phyloP scores from a whole-genome alignment of 2,888 invertebrate genomes.

The Aproaerema taeniolella region DNA sequence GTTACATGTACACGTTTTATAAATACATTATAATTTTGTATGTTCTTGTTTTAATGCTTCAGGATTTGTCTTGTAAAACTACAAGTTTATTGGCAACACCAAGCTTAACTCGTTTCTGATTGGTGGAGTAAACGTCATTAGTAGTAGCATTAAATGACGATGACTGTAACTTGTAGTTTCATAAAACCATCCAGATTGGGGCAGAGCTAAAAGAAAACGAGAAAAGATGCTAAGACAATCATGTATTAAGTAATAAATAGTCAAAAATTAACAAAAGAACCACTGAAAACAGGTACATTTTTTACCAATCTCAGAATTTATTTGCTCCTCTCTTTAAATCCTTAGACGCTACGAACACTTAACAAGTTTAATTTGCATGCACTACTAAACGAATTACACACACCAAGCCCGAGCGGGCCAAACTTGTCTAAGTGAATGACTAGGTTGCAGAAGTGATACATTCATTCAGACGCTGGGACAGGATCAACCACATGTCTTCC shows the following conservation, averaged over 20 bases:
- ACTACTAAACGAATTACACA: slow-evolving; percentile 67
- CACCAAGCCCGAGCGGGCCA: slow-evolving; percentile 38
- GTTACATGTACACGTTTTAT: slow-evolving; percentile 72
- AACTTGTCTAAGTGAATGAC: slow-evolving; percentile 72
- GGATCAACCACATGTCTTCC: slow-evolving; percentile 21
- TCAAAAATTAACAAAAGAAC: slow-evolving; percentile 77
- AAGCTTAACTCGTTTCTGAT: too few species aligned
- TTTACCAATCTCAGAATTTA: slow-evolving; percentile 73
- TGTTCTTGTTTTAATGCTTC: slow-evolving; percentile 28
- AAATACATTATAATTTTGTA: slow-evolving; percentile 71
- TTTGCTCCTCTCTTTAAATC: slow-evolving; percentile 62
- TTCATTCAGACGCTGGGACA: slow-evolving; percentile 40
- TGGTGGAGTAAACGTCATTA: too few species aligned
- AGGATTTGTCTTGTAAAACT: too few species aligned
- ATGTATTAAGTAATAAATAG: slow-evolving; percentile 75
- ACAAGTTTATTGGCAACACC: too few species aligned
- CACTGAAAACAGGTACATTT: slow-evolving; percentile 75
- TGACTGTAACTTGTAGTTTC: not conserved
- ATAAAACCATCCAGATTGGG: not conserved
- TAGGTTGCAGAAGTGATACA: slow-evolving; percentile 68
- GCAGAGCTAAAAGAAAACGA: slow-evolving; percentile 38
- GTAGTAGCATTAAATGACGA: too few species aligned
- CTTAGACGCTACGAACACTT: slow-evolving; percentile 75
- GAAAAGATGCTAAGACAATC: slow-evolving; percentile 73
- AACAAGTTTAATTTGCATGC: slow-evolving; percentile 71